Base-by-base conservation (phyloP, 2,797 vertebrate genomes). In the Lepus oiostolus region DNA sequence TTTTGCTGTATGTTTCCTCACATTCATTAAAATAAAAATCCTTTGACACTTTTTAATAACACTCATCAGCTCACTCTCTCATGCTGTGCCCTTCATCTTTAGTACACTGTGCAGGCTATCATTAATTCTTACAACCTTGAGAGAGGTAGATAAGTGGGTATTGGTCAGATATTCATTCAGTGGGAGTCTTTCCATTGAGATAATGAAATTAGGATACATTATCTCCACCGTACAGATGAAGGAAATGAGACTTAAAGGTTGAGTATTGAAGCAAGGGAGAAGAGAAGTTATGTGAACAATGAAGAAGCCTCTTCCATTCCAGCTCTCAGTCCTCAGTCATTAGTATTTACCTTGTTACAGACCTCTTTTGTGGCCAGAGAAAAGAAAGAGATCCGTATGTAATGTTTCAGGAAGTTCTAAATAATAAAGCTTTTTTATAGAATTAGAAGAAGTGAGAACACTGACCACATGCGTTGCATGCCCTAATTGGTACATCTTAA, bases 111-210 rank as follows among this genome's bases (percentile, higher is more conserved):
- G 21, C 52, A 71, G n/a, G 65, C 68, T 60, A 3, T 75, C 52
- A 68, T 94, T 92, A 84, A 80, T 97, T 90, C 80, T 92, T 83
- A 80, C 4, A 79, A 3, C 24, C 47, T 96, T 97, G 75, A n/a
- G 76, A 86, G 62, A 91, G 17, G 21, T 32, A 71, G 19, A 77
- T 86, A 92, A 85, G 54, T 72, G 67, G 65, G 7, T 42, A 76
- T 87, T 92, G 10, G 58, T 95, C 70, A 71, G 54, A 85, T 92
- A 88, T 94, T 75, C 72, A 80, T 95, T 88, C 63, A 26, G 42
- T 90, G 21, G n/a, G 68, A 74, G 79, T 82, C 62, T 35, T 79
- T 79, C 65, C 67, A 90, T 11, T 0, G 2, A 90, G 47, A 88
- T 80, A 81, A 76, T 72, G 70, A 88, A 93, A 92, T 72, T 88